Percentiles rank a stretch among this genome's conserved stretches.
phyloP scores from a whole-genome alignment of 2,113 vertebrate species.

The Trichechus manatus region DNA sequence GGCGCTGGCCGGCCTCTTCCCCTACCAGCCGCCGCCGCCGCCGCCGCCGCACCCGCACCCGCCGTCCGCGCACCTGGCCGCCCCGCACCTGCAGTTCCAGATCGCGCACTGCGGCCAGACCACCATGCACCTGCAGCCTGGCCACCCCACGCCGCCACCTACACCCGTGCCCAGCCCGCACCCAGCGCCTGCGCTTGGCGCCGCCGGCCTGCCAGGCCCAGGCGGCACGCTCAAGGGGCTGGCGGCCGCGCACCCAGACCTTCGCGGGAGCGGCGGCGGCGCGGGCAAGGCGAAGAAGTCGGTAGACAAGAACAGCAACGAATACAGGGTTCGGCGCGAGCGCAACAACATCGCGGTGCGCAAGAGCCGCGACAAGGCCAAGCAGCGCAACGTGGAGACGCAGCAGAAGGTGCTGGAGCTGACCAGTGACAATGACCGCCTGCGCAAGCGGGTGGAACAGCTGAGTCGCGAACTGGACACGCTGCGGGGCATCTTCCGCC shows the following conservation, averaged over 20 bases:
- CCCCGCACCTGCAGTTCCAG: conserved; percentile 97
- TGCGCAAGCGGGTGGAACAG: conserved; percentile 97
- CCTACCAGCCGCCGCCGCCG: conserved; percentile 89
- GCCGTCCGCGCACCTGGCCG: conserved; percentile 90
- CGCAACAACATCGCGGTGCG: conserved; percentile 99
- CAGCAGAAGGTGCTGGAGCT: conserved; percentile 98
- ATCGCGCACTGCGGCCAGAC: conserved; percentile 98
- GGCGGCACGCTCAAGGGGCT: conserved; percentile 87
- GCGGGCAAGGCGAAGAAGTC: conserved; percentile 94
- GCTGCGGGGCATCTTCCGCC: conserved; percentile 97
- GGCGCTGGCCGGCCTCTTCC: conserved; percentile 91
- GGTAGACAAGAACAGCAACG: conserved; percentile 96
- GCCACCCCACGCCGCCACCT: conserved; percentile 97
- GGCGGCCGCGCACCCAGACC: conserved; percentile 72
- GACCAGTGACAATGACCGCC: conserved; percentile 95
- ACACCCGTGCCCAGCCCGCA: conserved; percentile 97
- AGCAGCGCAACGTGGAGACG: conserved; percentile 97
- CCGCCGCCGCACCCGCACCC: conserved; percentile 95
- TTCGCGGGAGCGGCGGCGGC: conserved; percentile 71
- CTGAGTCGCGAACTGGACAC: conserved; percentile 97
- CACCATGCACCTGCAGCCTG: conserved; percentile 97
- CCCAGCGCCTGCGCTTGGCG: conserved; percentile 82
- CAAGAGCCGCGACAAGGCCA: conserved; percentile 98
- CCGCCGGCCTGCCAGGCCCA: conserved; percentile 72
- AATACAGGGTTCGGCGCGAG: conserved; percentile 97